A percentile compares a stretch with the other conserved stretches of the same genome.
Conservation (phyloP, 2,113 vertebrate genomes). For the Chloroceryle aenea region DNA sequence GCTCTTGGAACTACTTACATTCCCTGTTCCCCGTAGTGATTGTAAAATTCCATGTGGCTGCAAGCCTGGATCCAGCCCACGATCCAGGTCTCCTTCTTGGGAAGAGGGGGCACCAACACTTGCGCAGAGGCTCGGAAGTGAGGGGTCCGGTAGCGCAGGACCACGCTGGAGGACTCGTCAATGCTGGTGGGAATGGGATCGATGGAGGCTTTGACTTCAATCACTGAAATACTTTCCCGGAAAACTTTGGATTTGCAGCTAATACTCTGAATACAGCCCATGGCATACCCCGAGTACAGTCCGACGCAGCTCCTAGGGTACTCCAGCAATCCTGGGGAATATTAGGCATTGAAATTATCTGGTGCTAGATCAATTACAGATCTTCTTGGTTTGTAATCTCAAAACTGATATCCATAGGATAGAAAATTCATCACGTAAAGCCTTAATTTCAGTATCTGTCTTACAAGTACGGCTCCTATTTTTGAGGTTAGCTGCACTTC, state of each 20-base stretch:
- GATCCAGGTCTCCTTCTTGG: constrained; percentile 93
- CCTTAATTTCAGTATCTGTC: constrained; percentile 9
- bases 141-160: constrained; percentile 95
- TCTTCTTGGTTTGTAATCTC: constrained; percentile 44
- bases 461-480: constrained; percentile 46
- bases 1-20: constrained; percentile 86
- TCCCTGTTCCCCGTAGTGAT: constrained; percentile 92
- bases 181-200: constrained; percentile 95
- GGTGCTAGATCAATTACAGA: constrained; percentile 67
- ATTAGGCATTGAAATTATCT: constrained; percentile 83
- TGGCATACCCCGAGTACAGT: constrained; percentile 83
- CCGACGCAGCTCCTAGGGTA: constrained; percentile 80
- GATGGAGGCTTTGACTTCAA: constrained; percentile 93
- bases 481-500: constrained; percentile 63
- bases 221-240: constrained; percentile 90
- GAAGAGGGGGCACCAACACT: constrained; percentile 90
- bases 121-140: constrained; percentile 94
- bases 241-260: constrained; percentile 96
- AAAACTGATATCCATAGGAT: constrained; percentile 76
- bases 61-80: constrained; percentile 99
- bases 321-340: constrained; percentile 83
- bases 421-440: constrained; percentile 48
- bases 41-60: constrained; percentile 99
- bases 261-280: constrained; percentile 99
- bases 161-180: constrained; percentile 94